A percentile compares a stretch with the other conserved stretches of the same genome.
phyloP scores from a whole-genome alignment of 1,140 invertebrate species.

The Euura saliciscinereae region DNA sequence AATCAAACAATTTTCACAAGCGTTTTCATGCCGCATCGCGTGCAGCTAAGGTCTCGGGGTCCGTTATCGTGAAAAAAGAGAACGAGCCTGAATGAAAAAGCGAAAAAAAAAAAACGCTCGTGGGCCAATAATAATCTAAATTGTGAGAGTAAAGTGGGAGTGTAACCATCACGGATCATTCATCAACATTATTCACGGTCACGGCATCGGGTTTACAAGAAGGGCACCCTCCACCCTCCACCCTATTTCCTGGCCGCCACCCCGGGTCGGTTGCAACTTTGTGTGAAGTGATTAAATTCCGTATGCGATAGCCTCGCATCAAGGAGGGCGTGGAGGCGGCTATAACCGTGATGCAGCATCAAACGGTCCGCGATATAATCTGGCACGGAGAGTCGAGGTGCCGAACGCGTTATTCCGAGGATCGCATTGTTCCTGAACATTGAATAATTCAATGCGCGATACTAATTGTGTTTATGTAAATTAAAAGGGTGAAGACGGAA shows the following conservation, averaged over 20 bases:
- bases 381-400: too few relatives aligned
- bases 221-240: background rate
- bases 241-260: background rate
- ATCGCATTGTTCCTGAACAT: constrained; percentile 30
- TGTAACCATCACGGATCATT: constrained; percentile 29
- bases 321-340: too few relatives aligned
- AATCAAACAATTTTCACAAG: too few relatives aligned
- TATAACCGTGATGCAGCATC: too few relatives aligned
- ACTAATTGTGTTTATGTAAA: constrained; percentile 60
- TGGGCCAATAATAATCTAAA: background rate
- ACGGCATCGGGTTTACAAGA: constrained; percentile 1
- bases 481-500: constrained; percentile 23
- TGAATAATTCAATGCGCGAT: constrained; percentile 58
- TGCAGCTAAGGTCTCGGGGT: too few relatives aligned
- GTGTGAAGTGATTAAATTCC: constrained; percentile 18
- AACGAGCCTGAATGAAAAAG: too few relatives aligned
- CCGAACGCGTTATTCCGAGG: too few relatives aligned
- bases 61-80: too few relatives aligned
- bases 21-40: too few relatives aligned
- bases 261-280: background rate
- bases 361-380: too few relatives aligned
- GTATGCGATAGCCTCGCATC: background rate
- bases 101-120: background rate
- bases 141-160: background rate
- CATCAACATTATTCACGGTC: constrained; percentile 45